Percentiles rank a stretch among this genome's conserved stretches.
phyloP scores from a whole-genome alignment of 2,888 invertebrate genomes.

The Lepidonotus clava region DNA sequence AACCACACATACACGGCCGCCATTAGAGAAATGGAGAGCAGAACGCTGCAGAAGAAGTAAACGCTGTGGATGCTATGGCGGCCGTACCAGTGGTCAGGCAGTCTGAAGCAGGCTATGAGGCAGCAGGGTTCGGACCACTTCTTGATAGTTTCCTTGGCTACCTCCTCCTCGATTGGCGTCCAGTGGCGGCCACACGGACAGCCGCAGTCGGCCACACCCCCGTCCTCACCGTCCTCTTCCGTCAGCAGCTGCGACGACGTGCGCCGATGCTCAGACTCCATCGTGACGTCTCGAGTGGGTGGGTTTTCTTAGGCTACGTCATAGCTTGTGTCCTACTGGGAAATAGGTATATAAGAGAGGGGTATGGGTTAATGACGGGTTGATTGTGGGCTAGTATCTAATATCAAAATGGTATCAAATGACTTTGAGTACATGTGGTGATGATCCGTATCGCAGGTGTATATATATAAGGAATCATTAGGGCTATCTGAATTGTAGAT shows the following conservation, averaged over 20 bases:
- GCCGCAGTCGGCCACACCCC: conserved; percentile 5
- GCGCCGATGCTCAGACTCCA: background rate
- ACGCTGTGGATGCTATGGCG: conserved; percentile 37
- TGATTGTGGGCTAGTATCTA: no score
- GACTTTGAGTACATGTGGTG: no score
- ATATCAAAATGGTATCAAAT: no score
- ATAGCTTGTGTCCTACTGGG: no score
- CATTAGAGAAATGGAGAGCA: background rate
- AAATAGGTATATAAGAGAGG: no score
- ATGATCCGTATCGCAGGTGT: no score
- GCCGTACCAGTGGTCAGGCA: conserved; percentile 30
- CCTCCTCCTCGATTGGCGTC: conserved; percentile 5
- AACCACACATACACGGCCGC: conserved; percentile 24
- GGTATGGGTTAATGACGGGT: no score
- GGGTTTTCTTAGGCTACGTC: no score
- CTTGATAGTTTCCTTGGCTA: conserved; percentile 13
- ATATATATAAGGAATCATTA: no score
- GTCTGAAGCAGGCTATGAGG: background rate
- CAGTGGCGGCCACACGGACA: conserved; percentile 41
- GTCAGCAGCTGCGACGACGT: conserved; percentile 9
- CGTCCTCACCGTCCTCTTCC: background rate
- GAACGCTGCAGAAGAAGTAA: conserved; percentile 11
- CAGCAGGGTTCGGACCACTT: conserved; percentile 33
- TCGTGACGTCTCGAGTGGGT: no score
- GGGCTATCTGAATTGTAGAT: no score